Evolutionary conservation across 2,797 vertebrate species (phyloP), one percentile per base, ranked within the genome.

Genomic region (Rallus crepitans): DNA sequence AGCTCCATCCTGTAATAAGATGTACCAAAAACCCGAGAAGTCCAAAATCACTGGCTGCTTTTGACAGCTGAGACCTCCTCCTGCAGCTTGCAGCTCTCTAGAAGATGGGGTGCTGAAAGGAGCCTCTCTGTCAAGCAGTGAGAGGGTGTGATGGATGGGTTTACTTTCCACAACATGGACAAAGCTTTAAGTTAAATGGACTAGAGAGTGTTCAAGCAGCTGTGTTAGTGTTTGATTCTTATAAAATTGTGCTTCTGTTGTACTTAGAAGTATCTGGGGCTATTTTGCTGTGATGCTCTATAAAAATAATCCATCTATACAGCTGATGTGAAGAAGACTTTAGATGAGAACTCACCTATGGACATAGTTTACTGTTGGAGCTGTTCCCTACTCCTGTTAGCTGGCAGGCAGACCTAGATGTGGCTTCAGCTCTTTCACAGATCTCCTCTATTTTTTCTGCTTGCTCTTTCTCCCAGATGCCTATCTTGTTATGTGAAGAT

Each of bases 51-150:
- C 7, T 35, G 60, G 8, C n/a, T 85, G 59, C 20, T 86, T 40
- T 37, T 47, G 37, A 64, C 86, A 81, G 39, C 16, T 28, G 42
- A n/a, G 57, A 24, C 30, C 23, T 39, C 15, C n/a, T 65, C 37
- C 48, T 78, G 85, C 45, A 66, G 27, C 31, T 60, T 28, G 24
- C n/a, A 68, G 63, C 70, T 75, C 3, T n/a, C 6, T 31, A 15
- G 39, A 81, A 66, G 76, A 10, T 6, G 19, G 18, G 30, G 6
- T 28, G 21, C 50, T 5, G 6, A 7, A 61, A 56, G 66, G n/a
- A 69, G 23, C 30, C 12, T 40, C 24, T 73, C 17, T 52, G 42
- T 47, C 69, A 37, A 1, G 4, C 39, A 9, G 0, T 6, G n/a
- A 55, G 50, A 52, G 23, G 10, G 11, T 56, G 16, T 12, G 25